phyloP scores from a whole-genome alignment of 2,113 vertebrate genomes.

The Caranx melampygus region DNA sequence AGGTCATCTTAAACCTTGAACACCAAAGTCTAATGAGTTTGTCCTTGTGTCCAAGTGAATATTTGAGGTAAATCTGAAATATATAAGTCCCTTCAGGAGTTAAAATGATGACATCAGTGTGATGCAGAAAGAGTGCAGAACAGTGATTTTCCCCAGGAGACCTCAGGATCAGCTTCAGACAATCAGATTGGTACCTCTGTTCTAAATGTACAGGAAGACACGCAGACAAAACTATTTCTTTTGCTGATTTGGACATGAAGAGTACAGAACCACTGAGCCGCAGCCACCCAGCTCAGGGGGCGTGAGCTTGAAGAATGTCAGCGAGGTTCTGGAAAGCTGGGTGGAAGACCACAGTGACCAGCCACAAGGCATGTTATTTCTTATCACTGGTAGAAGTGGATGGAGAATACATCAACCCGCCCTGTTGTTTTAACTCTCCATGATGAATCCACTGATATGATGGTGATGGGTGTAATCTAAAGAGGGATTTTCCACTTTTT shows the following conservation, averaged over 20 bases:
- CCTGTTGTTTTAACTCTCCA: constrained; percentile 47
- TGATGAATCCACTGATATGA: constrained; percentile 51
- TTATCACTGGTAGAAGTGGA: constrained; percentile 48
- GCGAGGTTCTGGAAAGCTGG: constrained; percentile 55
- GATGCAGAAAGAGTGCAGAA: no score
- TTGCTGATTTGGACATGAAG: constrained; percentile 15
- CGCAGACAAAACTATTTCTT: constrained; percentile 40
- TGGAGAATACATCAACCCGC: constrained; percentile 63
- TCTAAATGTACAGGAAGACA: constrained; percentile 50
- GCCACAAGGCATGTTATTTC: constrained; percentile 47
- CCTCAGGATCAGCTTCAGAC: background rate
- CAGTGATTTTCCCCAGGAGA: no score
- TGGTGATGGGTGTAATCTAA: constrained; percentile 43
- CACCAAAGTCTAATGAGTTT: no score
- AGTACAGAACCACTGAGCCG: constrained; percentile 34
- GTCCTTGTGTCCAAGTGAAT: no score
- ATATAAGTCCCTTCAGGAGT: no score
- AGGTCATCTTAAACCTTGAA: no score
- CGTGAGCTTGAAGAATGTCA: constrained; percentile 60
- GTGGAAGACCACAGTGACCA: constrained; percentile 55
- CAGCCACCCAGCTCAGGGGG: constrained; percentile 35
- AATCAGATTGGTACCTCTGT: constrained; percentile 2
- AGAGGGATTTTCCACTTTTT: constrained; percentile 61
- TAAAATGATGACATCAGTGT: no score
- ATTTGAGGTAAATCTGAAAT: no score